A percentile compares a stretch with the other conserved stretches of the same genome.
Conservation (phyloP, 1,140 invertebrate species). For the Drosophila repleta region DNA sequence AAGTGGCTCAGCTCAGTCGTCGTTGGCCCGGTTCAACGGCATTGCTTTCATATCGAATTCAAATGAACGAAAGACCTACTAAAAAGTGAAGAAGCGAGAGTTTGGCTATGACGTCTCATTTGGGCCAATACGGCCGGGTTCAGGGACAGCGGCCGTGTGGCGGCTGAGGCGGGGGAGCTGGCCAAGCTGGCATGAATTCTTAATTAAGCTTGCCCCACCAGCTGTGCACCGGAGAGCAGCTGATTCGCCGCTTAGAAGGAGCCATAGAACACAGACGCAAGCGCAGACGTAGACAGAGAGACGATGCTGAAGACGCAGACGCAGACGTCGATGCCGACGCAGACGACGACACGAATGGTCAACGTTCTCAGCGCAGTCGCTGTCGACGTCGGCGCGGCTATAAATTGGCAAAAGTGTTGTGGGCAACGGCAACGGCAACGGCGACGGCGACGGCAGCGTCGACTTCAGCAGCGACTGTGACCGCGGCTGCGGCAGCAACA, state of each 20-base stretch:
- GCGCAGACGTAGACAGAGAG: too few species aligned
- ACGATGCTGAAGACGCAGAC: too few species aligned
- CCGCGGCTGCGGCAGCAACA: slow-evolving; percentile 12
- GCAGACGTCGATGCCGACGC: too few species aligned
- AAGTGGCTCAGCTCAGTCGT: not conserved
- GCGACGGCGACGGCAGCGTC: slow-evolving; percentile 1
- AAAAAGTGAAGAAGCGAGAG: slow-evolving; percentile 74
- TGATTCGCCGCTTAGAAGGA: slow-evolving; percentile 52
- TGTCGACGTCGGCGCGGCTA: slow-evolving; percentile 17
- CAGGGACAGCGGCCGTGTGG: not conserved
- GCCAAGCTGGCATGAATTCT: slow-evolving; percentile 36
- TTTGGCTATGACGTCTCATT: slow-evolving; percentile 61
- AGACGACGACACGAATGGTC: not conserved
- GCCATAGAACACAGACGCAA: not conserved
- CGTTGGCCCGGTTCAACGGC: slow-evolving; percentile 31
- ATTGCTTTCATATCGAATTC: slow-evolving; percentile 64
- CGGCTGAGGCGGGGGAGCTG: not conserved
- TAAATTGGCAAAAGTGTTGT: slow-evolving; percentile 55
- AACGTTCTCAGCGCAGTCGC: slow-evolving; percentile 36
- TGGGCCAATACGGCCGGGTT: slow-evolving; percentile 15
- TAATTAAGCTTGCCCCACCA: slow-evolving; percentile 59
- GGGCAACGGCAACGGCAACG: not conserved
- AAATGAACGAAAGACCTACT: slow-evolving; percentile 40
- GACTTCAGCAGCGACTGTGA: too few species aligned
- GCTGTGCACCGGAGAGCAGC: slow-evolving; percentile 39